Conservation (phyloP, 2,797 vertebrate genomes). For the Megalops cyprinoides region DNA sequence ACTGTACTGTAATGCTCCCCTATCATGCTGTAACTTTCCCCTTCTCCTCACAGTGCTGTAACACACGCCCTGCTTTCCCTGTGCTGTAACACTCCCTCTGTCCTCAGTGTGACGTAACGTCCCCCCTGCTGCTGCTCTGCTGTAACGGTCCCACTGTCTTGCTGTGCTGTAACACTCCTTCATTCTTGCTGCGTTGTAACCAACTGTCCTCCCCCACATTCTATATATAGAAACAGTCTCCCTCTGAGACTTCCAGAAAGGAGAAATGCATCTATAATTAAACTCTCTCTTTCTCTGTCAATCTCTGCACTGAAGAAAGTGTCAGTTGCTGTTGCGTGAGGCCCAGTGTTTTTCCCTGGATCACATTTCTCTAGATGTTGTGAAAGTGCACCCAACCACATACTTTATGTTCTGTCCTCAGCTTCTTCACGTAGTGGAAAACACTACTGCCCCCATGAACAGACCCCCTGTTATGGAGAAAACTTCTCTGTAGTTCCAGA, state of each 20-base stretch:
- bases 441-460: not conserved
- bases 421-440: not conserved
- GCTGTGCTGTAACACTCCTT: not conserved
- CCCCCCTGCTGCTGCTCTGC: not conserved
- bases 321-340: not conserved
- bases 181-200: conserved; percentile 39
- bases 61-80: not conserved
- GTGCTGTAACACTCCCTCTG: not conserved
- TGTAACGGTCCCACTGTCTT: not conserved
- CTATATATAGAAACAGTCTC: conserved; percentile 54
- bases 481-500: not conserved
- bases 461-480: not conserved
- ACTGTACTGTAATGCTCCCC: not conserved
- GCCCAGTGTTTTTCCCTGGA: not conserved
- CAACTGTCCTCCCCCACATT: conserved; percentile 49
- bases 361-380: not conserved
- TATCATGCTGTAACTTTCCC: not conserved
- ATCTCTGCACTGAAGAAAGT: not conserved
- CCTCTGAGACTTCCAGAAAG: conserved; percentile 49
- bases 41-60: not conserved
- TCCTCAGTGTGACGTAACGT: conserved; percentile 2
- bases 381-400: too few relatives aligned
- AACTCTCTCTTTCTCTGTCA: conserved; percentile 21
- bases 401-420: not conserved
- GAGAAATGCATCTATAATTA: conserved; percentile 29